A percentile compares a stretch with the other conserved stretches of the same genome.
phyloP scores from a whole-genome alignment of 2,113 vertebrate species.

The Mustela nigripes region DNA sequence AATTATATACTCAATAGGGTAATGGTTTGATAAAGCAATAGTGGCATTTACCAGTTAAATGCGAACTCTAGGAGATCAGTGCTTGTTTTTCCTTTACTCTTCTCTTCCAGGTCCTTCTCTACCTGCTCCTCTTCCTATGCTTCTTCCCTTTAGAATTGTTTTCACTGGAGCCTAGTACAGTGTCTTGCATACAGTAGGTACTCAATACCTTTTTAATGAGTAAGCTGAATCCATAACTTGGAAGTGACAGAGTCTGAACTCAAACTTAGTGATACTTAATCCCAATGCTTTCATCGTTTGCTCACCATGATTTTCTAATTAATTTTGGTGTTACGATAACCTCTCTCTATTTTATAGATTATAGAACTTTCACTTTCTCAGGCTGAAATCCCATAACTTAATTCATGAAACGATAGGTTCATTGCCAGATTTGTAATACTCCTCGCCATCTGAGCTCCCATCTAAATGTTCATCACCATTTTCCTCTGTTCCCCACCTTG shows the following conservation, averaged over 20 bases:
- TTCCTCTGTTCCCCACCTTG: accelerated
- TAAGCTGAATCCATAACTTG: background rate
- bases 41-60: background rate
- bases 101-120: background rate
- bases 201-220: background rate
- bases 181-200: background rate
- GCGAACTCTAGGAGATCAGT: background rate
- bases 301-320: background rate
- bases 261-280: background rate
- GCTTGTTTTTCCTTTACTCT: background rate
- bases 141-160: background rate
- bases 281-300: too few species aligned
- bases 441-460: background rate
- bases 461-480: accelerated
- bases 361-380: background rate
- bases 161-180: background rate
- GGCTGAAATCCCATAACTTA: background rate
- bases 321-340: background rate
- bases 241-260: background rate
- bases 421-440: background rate
- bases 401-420: background rate
- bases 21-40: background rate
- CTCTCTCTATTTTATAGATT: background rate
- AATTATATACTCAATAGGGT: background rate
- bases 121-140: background rate